Evolutionary conservation across 1,140 invertebrate species (phyloP).

Genomic region (Drosophila repleta): DNA sequence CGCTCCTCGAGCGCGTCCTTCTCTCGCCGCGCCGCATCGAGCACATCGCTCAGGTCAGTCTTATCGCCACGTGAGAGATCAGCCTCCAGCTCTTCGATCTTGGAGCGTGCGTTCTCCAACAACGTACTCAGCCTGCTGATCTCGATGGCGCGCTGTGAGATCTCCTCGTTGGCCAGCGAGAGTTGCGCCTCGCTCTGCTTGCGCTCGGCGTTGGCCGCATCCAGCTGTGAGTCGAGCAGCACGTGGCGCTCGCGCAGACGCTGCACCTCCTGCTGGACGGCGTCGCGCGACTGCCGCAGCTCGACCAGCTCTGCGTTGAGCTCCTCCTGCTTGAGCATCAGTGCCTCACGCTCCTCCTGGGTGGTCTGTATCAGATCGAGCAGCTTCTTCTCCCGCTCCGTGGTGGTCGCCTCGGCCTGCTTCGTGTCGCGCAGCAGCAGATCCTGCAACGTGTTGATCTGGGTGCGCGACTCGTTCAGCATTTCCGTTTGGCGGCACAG

Average conservation of each 20-base stretch:
- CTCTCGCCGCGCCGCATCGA: conserved; percentile 89
- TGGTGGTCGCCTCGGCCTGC: conserved; percentile 86
- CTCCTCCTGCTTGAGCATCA: conserved; percentile 92
- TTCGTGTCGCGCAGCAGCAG: conserved; percentile 86
- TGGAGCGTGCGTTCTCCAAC: conserved; percentile 91
- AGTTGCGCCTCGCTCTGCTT: conserved; percentile 90
- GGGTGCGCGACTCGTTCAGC: conserved; percentile 91
- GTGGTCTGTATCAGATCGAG: conserved; percentile 93
- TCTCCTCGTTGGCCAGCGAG: conserved; percentile 87
- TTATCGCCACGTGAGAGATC: conserved; percentile 86
- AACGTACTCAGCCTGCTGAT: conserved; percentile 90
- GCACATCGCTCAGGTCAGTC: conserved; percentile 88
- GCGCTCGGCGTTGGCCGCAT: conserved; percentile 89
- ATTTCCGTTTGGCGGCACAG: conserved; percentile 95
- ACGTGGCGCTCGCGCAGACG: conserved; percentile 88
- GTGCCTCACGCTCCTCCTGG: conserved; percentile 90
- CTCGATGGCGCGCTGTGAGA: conserved; percentile 89
- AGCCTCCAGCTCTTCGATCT: conserved; percentile 88
- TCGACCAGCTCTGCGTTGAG: conserved; percentile 88
- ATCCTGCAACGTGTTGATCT: conserved; percentile 89
- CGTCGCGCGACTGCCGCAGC: conserved; percentile 84
- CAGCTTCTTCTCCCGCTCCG: conserved; percentile 93
- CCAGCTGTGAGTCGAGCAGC: conserved; percentile 89
- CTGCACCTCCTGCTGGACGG: conserved; percentile 86
- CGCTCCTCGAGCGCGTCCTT: conserved; percentile 89